Evolutionary conservation across 1,140 invertebrate genomes (phyloP).

Genomic region (Dysdera silvatica): DNA sequence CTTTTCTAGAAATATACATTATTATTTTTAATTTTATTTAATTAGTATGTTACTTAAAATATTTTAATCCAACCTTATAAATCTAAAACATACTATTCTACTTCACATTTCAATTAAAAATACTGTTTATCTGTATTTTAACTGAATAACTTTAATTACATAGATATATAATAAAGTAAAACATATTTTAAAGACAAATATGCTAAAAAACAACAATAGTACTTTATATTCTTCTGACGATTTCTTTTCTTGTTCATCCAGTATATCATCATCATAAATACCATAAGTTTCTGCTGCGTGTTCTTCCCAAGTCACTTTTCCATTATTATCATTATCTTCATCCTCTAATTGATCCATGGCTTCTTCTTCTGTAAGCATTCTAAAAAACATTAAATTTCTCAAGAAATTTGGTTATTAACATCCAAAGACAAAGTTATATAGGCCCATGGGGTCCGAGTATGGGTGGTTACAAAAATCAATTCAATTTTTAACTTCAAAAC

Average conservation of each 20-base stretch:
- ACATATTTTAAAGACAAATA: neutral
- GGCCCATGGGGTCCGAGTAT: too few relatives aligned
- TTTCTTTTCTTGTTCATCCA: slow-evolving; percentile 21
- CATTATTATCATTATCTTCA: slow-evolving; percentile 55
- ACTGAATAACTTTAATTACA: neutral
- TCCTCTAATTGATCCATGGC: slow-evolving; percentile 76
- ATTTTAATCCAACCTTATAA: too few relatives aligned
- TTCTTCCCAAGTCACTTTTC: slow-evolving; percentile 39
- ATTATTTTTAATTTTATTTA: too few relatives aligned
- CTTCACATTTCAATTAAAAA: too few relatives aligned
- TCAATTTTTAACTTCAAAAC: too few relatives aligned
- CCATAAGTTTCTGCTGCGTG: slow-evolving; percentile 75
- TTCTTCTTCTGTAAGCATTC: slow-evolving; percentile 79
- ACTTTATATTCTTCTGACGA: slow-evolving; percentile 1
- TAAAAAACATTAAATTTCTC: slow-evolving; percentile 40
- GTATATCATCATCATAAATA: slow-evolving; percentile 49
- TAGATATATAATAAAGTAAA: neutral
- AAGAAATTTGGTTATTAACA: too few relatives aligned
- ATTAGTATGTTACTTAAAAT: too few relatives aligned
- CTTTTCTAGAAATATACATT: too few relatives aligned
- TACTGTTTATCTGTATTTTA: too few relatives aligned
- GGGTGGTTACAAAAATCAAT: too few relatives aligned
- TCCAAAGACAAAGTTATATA: too few relatives aligned
- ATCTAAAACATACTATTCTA: too few relatives aligned
- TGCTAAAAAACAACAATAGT: neutral